These are phyloP conservation scores for Apteryx owenii DNA, from an alignment of 2,113 vertebrate species.

Conservation along the genomic window DNA sequence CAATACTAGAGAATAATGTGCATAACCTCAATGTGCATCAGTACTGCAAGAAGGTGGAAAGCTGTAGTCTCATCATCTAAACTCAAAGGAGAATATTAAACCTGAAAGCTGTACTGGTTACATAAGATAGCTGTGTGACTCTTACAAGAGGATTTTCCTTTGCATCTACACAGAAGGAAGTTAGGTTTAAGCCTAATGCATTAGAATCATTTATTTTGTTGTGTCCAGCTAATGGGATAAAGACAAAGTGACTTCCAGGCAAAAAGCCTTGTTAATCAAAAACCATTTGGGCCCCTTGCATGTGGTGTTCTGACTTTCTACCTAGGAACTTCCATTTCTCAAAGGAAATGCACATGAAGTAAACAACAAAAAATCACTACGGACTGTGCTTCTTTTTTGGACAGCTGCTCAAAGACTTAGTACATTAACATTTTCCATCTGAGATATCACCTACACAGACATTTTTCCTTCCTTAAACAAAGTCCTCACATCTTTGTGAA, in stretches of 20 bases:
- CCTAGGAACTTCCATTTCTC: constrained; percentile 43
- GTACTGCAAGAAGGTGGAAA: background rate
- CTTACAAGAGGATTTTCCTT: background rate
- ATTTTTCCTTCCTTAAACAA: background rate
- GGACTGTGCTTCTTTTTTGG: background rate
- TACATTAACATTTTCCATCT: background rate
- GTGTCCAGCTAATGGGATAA: constrained; percentile 48
- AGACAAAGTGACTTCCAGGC: constrained; percentile 63
- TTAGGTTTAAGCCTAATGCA: constrained; percentile 2
- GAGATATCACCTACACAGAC: background rate
- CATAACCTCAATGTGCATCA: rapidly evolving
- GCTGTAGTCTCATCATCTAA: background rate
- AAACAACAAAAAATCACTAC: background rate
- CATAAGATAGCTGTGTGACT: background rate
- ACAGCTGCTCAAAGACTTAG: background rate
- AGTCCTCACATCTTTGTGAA: background rate
- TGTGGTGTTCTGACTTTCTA: constrained; percentile 28
- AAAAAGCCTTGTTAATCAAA: constrained; percentile 68
- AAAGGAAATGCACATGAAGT: background rate
- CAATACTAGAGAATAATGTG: background rate
- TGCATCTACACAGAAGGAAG: background rate
- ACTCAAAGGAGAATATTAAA: background rate
- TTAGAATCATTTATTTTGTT: constrained; percentile 48
- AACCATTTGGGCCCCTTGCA: constrained; percentile 32
- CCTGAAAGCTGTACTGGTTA: background rate